These are phyloP conservation scores for human (Homo sapiens) DNA, from an alignment of 2,113 vertebrate species.

Conservation along the genomic window DNA sequence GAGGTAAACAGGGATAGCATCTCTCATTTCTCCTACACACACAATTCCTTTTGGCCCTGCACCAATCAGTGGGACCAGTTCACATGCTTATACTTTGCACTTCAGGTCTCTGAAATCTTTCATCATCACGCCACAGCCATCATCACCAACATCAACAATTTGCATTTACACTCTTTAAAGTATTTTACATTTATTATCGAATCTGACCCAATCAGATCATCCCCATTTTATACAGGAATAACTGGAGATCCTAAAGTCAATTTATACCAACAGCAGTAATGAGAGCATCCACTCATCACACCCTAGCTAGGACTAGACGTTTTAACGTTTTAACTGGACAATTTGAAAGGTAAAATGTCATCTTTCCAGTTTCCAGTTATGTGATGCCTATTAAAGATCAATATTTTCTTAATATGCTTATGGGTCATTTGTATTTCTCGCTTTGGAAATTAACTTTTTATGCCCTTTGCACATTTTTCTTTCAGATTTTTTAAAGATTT, in stretches of 20 bases:
- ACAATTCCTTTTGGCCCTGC: neutral
- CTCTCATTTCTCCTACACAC: neutral
- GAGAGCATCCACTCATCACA: neutral
- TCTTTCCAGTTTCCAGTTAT: neutral
- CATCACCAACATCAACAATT: neutral
- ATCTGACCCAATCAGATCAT: neutral
- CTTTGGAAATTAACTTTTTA: conserved; percentile 25
- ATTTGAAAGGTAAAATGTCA: neutral
- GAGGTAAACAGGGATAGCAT: neutral
- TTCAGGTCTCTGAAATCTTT: neutral
- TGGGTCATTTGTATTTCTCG: neutral
- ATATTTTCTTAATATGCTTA: neutral
- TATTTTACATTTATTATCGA: neutral
- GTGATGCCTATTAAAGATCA: neutral
- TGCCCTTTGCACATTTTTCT: neutral
- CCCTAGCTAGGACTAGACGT: too few relatives aligned
- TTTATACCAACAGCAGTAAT: neutral
- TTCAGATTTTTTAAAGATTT: neutral
- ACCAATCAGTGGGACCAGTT: neutral
- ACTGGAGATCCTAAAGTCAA: neutral
- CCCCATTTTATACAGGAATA: neutral
- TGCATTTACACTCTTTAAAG: neutral
- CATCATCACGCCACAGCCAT: neutral
- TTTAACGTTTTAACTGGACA: neutral
- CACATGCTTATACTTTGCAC: neutral